phyloP scores from a whole-genome alignment of 2,113 vertebrate genomes.

The Mustela lutreola region DNA sequence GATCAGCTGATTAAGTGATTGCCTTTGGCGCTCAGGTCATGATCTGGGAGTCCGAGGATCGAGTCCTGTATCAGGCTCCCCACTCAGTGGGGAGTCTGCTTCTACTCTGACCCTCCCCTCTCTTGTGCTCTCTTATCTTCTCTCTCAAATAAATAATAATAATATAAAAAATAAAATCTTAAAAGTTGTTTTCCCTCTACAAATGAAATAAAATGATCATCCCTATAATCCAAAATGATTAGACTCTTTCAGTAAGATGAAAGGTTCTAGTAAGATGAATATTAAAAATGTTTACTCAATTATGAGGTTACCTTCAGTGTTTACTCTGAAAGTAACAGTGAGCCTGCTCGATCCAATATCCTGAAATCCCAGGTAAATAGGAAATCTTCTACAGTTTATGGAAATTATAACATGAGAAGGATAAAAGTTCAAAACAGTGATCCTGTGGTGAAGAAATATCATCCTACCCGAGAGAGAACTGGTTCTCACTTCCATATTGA shows the following conservation, averaged over 20 bases:
- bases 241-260: background rate
- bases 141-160: background rate
- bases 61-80: background rate
- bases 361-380: background rate
- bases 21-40: background rate
- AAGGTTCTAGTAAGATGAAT: constrained; percentile 4
- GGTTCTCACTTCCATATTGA: background rate
- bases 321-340: constrained; percentile 10
- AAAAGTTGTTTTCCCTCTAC: background rate
- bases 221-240: background rate
- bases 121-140: background rate
- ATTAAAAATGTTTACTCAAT: background rate
- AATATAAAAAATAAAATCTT: background rate
- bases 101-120: background rate
- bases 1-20: background rate
- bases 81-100: background rate
- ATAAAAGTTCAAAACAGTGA: background rate
- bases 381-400: background rate
- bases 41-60: background rate
- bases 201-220: constrained; percentile 36
- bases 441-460: background rate
- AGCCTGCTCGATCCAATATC: background rate
- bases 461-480: background rate
- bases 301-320: background rate
- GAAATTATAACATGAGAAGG: background rate